These are phyloP conservation scores for Dryadula phaetusa DNA, from an alignment of 2,888 invertebrate genomes.

Conservation along the genomic window DNA sequence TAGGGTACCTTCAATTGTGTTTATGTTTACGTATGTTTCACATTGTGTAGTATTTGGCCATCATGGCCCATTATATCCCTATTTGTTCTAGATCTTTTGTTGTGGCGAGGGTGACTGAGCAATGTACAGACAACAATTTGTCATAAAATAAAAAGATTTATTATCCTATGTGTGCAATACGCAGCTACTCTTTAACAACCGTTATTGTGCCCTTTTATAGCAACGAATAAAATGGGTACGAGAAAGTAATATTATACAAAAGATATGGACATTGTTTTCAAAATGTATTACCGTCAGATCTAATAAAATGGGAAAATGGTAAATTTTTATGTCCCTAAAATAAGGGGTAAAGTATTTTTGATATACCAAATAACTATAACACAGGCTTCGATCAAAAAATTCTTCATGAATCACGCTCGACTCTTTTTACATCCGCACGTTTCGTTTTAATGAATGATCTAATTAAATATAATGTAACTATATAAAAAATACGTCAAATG, in stretches of 20 bases:
- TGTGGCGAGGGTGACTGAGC: constrained; percentile 64
- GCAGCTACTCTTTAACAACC: constrained; percentile 74
- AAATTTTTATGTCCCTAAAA: constrained; percentile 41
- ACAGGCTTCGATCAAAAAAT: not conserved
- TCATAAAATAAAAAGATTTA: constrained; percentile 84
- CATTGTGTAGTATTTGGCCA: constrained; percentile 71
- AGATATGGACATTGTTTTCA: constrained; percentile 68
- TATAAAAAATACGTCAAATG: too few relatives aligned
- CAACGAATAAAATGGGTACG: constrained; percentile 78
- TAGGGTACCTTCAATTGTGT: constrained; percentile 67
- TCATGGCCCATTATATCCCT: constrained; percentile 73
- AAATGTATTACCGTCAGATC: constrained; percentile 43
- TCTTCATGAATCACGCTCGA: not conserved
- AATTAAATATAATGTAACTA: too few relatives aligned
- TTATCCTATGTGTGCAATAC: constrained; percentile 59
- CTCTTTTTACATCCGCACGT: not conserved
- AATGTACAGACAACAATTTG: constrained; percentile 77
- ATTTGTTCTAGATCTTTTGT: constrained; percentile 81
- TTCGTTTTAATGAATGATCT: too few relatives aligned
- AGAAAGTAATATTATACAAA: constrained; percentile 74
- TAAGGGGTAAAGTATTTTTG: constrained; percentile 36
- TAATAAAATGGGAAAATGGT: constrained; percentile 42
- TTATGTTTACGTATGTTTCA: constrained; percentile 74
- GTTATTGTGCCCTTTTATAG: constrained; percentile 80
- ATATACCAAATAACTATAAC: constrained; percentile 4